Base-by-base conservation (phyloP, 2,888 invertebrate genomes). In the Scaptomyza cyrtandrae region DNA sequence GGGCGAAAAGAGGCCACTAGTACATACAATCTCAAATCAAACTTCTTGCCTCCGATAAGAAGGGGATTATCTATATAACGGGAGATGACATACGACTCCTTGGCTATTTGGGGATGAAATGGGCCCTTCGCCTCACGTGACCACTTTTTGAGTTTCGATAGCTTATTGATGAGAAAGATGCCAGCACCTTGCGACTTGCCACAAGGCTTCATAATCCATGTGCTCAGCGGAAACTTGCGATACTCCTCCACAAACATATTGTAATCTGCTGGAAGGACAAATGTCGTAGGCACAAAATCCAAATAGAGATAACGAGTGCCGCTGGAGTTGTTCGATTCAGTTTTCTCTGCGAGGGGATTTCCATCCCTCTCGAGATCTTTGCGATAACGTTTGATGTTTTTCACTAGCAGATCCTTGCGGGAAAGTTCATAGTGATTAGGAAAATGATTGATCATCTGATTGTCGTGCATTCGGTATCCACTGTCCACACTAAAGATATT, bases 201-300 rank as follows among this genome's bases (percentile, higher is more conserved):
- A 90, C 98, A 98, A 0, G 98, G 98, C 90, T 98, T 98, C 97
- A 98, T 97, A 71, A 98, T 98, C 98, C 98, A 98, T 0, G 98
- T 98, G 84, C 97, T 97, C 89, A 97, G 96, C 0, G 98, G 98
- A 78, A 96, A 97, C 92, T 98, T 98, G 62, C 98, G 94, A 91
- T 98, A 98, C 91, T 98, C 98, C 90, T 98, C 98, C 0, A 98
- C 98, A 92, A 98, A 98, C 95, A 98, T 96, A 91, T 98, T 98
- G 91, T 98, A 98, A 92, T 98, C 98, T 52, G 97, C 97, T 0
- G 98, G 98, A 48, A 98, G 93, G 44, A 98, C 97, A 91, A 97
- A 98, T 0, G 98, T 98, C 2, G 97, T 95, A 0, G 98, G 98
- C 71, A 98, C 96, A 88, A 98, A 98, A 92, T 98, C 98, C 90